Conservation (phyloP, 2,888 invertebrate species). For the Tholera decimalis region DNA sequence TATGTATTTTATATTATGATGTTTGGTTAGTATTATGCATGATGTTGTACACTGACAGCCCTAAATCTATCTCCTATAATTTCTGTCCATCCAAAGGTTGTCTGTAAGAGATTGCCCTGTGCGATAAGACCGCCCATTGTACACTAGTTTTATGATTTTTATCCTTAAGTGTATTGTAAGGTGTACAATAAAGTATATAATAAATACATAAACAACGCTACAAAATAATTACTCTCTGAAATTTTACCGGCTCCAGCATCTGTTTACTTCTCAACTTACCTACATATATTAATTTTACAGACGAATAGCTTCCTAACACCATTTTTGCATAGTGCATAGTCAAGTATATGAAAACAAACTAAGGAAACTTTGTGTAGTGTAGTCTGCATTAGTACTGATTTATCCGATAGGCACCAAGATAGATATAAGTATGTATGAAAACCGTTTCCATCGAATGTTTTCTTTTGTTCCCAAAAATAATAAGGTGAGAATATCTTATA, state of each 20-base stretch:
- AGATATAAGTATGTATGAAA: conserved; percentile 8
- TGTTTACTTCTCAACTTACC: conserved; percentile 21
- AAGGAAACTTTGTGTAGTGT: conserved; percentile 36
- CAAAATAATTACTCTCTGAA: conserved; percentile 13
- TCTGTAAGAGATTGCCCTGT: no score
- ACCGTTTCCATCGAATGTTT: conserved; percentile 14
- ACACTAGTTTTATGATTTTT: no score
- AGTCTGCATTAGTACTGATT: conserved; percentile 27
- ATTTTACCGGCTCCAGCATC: conserved; percentile 17
- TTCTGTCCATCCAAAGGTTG: no score
- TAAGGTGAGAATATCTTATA: conserved; percentile 35
- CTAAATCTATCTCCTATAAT: no score
- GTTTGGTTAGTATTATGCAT: no score
- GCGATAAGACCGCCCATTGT: no score
- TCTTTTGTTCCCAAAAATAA: conserved; percentile 42
- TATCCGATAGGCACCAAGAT: not conserved
- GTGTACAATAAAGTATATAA: no score
- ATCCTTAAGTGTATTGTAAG: no score
- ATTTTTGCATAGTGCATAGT: conserved; percentile 36
- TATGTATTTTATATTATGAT: no score
- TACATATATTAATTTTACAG: conserved; percentile 23
- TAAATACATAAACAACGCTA: not conserved
- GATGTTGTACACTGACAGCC: no score
- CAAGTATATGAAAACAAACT: conserved; percentile 44
- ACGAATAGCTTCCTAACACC: conserved; percentile 16